Evolutionary conservation across 2,888 invertebrate genomes (phyloP).

Genomic region (Hyposoter didymator): DNA sequence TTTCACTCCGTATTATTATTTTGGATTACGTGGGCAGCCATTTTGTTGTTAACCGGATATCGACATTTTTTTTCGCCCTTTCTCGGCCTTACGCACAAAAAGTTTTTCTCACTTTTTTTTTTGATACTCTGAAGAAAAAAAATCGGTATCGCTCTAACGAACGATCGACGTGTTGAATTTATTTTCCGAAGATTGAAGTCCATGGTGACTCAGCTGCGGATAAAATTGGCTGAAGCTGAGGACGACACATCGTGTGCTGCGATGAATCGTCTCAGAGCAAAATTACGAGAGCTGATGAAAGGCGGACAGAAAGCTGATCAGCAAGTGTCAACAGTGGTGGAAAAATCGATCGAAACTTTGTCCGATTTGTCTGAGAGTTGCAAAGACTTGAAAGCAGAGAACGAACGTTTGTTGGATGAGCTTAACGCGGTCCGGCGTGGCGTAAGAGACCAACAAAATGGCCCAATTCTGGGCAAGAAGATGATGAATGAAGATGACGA

Average conservation of each 20-base stretch:
- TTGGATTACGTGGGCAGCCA: too few species aligned
- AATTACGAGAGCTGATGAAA: constrained; percentile 78
- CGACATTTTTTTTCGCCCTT: too few species aligned
- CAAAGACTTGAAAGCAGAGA: constrained; percentile 74
- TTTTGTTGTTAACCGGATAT: too few species aligned
- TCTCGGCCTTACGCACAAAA: too few species aligned
- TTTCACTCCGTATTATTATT: too few species aligned
- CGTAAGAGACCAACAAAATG: constrained; percentile 4
- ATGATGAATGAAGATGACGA: constrained; percentile 25
- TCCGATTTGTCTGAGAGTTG: constrained; percentile 75
- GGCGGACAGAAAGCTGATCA: constrained; percentile 74
- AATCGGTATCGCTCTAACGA: not conserved
- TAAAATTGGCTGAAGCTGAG: constrained; percentile 75
- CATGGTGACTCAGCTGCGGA: constrained; percentile 73
- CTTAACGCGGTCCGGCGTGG: constrained; percentile 65
- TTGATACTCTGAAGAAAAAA: too few species aligned
- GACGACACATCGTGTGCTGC: constrained; percentile 78
- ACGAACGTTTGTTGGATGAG: constrained; percentile 71
- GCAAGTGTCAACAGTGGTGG: constrained; percentile 74
- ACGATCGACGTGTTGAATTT: not conserved
- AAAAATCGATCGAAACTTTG: constrained; percentile 77
- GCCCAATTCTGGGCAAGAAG: not conserved
- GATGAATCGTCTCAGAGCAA: constrained; percentile 78
- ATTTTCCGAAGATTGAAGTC: constrained; percentile 74
- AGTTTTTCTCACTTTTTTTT: too few species aligned